These are phyloP conservation scores for Pao palembangensis DNA, from an alignment of 2,113 vertebrate genomes.

Conservation along the genomic window DNA sequence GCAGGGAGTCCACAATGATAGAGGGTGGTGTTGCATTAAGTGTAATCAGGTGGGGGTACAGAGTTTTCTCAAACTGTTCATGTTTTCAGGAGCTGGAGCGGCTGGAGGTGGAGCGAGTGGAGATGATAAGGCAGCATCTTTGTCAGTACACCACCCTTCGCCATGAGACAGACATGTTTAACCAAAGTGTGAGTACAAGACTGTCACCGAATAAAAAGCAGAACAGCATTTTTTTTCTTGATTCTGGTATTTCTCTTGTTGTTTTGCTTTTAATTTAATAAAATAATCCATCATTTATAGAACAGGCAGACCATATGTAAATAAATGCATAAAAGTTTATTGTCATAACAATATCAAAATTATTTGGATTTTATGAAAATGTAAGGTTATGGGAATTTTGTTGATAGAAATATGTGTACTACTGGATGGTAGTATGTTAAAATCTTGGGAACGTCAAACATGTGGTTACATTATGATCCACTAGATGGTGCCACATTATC, in stretches of 20 bases:
- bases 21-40: neutral
- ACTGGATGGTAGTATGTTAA: too few species aligned
- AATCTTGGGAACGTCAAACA: too few species aligned
- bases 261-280: neutral
- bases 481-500: neutral
- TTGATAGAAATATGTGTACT: too few species aligned
- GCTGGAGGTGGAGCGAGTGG: constrained; percentile 91
- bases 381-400: too few species aligned
- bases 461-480: neutral
- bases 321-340: too few species aligned
- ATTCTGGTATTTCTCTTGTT: neutral
- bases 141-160: constrained; percentile 94
- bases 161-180: constrained; percentile 99
- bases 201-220: neutral
- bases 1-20: too few species aligned
- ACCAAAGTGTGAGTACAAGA: constrained; percentile 81
- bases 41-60: neutral
- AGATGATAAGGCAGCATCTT: constrained; percentile 94
- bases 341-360: too few species aligned
- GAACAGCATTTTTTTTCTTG: neutral
- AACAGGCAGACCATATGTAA: too few species aligned
- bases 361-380: too few species aligned
- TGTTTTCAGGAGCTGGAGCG: constrained; percentile 89
- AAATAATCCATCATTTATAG: too few species aligned
- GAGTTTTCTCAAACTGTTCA: neutral